Conservation (phyloP, 2,113 vertebrate species). For the Anolis sagrei region DNA sequence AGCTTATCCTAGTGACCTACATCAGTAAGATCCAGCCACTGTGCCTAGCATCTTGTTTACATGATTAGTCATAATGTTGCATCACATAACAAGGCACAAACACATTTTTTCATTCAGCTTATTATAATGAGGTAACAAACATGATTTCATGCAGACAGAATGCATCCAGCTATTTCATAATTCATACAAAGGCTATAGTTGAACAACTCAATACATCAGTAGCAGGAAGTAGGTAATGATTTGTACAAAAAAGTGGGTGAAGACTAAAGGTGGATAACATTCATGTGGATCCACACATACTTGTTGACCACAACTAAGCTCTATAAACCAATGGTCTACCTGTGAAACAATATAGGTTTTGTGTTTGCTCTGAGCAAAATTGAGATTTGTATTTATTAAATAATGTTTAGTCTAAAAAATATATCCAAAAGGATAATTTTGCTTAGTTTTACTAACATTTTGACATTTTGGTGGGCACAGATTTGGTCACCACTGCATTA, state of each 20-base stretch:
- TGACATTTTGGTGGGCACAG: too few relatives aligned
- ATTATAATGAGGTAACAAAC: slow-evolving; percentile 8
- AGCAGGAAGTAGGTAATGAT: not conserved
- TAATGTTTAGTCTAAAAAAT: not conserved
- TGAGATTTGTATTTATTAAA: not conserved
- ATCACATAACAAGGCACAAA: slow-evolving; percentile 7
- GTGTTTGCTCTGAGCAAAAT: not conserved
- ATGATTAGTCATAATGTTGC: not conserved
- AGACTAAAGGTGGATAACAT: not conserved
- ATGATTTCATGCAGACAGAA: not conserved
- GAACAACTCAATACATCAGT: slow-evolving; percentile 20
- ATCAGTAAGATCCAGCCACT: not conserved
- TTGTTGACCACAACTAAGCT: not conserved
- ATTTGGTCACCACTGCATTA: too few relatives aligned
- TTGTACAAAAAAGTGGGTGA: not conserved
- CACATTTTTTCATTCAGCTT: slow-evolving; percentile 19
- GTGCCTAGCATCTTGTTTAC: not conserved
- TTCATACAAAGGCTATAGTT: not conserved
- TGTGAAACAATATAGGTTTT: not conserved
- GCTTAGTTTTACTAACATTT: too few relatives aligned
- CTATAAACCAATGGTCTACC: not conserved
- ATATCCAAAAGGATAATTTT: not conserved
- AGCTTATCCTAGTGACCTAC: not conserved
- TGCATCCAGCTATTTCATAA: slow-evolving; percentile 19
- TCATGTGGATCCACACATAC: not conserved